Conservation (phyloP, 2,888 invertebrate species). For the Troilus luridus region DNA sequence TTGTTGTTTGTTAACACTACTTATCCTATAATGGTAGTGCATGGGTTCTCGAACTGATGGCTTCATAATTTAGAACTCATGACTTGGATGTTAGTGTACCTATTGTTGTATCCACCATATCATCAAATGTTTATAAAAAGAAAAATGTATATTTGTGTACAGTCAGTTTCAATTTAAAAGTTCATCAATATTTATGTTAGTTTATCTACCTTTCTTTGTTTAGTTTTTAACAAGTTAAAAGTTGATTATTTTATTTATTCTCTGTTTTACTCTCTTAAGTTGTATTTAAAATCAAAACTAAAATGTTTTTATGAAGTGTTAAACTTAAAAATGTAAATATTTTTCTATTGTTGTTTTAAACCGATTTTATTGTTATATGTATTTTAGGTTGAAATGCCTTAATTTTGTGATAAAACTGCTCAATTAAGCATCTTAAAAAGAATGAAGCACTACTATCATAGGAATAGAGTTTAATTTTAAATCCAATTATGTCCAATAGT, state of each 20-base stretch:
- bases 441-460: slow-evolving; percentile 58
- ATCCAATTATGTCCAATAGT: slow-evolving; percentile 39
- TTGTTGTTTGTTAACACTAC: slow-evolving; percentile 49
- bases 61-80: slow-evolving; percentile 24
- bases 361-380: slow-evolving; percentile 45
- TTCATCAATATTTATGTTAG: slow-evolving; percentile 20
- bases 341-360: slow-evolving; percentile 37
- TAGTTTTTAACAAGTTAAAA: neutral
- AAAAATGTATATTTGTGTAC: slow-evolving; percentile 34
- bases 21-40: slow-evolving; percentile 59
- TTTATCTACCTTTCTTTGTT: slow-evolving; percentile 4
- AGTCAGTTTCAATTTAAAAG: neutral
- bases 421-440: slow-evolving; percentile 52
- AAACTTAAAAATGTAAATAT: slow-evolving; percentile 27
- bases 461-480: slow-evolving; percentile 52
- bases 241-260: slow-evolving; percentile 19
- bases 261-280: neutral
- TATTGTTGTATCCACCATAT: slow-evolving; percentile 30
- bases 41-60: slow-evolving; percentile 39
- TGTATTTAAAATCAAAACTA: slow-evolving; percentile 29
- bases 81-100: slow-evolving; percentile 8
- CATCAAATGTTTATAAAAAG: slow-evolving; percentile 38
- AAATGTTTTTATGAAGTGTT: slow-evolving; percentile 39
- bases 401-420: slow-evolving; percentile 58
- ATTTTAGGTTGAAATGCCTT: slow-evolving; percentile 54